Conservation (phyloP, 2,113 vertebrate species). For the Pseudonaja textilis region DNA sequence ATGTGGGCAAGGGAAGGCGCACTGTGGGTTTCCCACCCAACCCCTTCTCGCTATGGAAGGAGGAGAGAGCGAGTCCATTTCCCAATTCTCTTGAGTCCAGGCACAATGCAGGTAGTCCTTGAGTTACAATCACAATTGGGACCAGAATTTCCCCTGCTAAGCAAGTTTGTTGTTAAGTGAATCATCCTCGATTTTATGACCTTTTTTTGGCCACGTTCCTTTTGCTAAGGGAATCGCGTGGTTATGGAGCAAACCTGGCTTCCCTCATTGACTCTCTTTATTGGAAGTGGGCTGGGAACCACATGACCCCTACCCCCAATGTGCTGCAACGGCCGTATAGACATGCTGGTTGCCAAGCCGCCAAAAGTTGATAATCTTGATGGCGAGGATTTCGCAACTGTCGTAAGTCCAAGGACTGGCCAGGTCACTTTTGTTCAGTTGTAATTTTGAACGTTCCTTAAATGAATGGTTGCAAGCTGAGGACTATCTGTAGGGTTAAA, state of each 20-base stretch:
- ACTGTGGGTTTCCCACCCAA: neutral
- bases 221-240: too few species aligned
- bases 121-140: neutral
- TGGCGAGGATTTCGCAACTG: neutral
- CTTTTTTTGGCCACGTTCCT: too few species aligned
- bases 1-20: neutral
- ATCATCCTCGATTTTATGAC: neutral
- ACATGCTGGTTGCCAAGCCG: neutral
- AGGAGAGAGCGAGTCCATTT: neutral
- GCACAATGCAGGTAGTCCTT: neutral
- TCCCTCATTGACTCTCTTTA: too few species aligned
- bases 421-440: neutral
- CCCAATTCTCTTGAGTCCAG: neutral
- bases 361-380: neutral
- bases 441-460: neutral
- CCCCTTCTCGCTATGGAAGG: neutral
- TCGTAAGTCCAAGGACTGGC: neutral
- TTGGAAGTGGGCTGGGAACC: neutral
- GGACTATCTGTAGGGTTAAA: neutral
- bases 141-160: neutral
- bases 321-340: neutral
- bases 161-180: neutral
- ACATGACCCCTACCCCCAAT: neutral
- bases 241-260: too few species aligned
- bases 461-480: neutral